Conservation (phyloP, 2,113 vertebrate species). For the Azemiops feae region DNA sequence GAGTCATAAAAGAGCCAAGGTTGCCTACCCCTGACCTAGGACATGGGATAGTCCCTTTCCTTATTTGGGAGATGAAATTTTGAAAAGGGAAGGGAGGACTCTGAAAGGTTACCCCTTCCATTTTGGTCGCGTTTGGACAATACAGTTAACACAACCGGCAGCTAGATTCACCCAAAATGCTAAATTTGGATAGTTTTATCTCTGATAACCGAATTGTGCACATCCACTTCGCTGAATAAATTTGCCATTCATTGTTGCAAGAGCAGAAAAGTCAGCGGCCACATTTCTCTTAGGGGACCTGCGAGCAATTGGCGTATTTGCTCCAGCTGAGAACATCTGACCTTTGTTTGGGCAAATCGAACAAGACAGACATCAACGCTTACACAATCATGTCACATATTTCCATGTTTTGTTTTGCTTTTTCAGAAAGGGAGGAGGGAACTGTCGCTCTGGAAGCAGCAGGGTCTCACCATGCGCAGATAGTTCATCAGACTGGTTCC, state of each 20-base stretch:
- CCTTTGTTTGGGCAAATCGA: background rate
- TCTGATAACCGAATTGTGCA: background rate
- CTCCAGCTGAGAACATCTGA: background rate
- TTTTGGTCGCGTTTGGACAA: background rate
- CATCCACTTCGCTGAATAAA: background rate
- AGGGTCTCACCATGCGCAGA: conserved; percentile 81
- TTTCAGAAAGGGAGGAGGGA: background rate
- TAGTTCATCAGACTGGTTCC: conserved; percentile 94
- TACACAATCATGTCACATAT: background rate
- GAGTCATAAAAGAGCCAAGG: too few species aligned
- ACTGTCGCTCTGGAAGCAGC: background rate
- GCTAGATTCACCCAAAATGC: background rate
- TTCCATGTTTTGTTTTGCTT: background rate
- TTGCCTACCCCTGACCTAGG: too few species aligned
- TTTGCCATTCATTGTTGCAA: background rate
- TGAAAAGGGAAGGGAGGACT: background rate
- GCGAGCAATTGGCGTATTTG: background rate
- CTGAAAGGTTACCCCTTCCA: background rate
- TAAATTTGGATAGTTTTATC: background rate
- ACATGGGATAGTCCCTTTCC: too few species aligned
- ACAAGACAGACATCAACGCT: background rate
- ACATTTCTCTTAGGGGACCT: background rate
- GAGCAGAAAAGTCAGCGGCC: background rate
- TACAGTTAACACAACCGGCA: background rate
- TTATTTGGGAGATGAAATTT: too few species aligned